Evolutionary conservation across 2,888 invertebrate species (phyloP), one percentile per base, ranked within the genome.

Genomic region (Rhagonycha fulva): DNA sequence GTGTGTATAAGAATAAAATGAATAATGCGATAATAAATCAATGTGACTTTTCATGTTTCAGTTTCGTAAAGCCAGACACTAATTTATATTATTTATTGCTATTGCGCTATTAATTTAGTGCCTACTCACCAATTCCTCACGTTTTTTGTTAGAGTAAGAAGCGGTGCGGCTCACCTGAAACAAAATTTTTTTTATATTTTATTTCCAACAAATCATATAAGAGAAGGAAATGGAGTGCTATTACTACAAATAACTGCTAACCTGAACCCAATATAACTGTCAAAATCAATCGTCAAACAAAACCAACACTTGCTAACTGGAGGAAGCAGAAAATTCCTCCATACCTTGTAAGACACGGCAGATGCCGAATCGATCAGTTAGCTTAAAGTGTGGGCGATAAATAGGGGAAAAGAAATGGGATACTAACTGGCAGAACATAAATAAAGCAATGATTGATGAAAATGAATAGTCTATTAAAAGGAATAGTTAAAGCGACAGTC

Each of bases 1-100:
- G 26, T 66, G 66, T 69, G 23, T 62, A 32, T 69, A 69, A 74
- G 68, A 66, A 66, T 62, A 63, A 71, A 75, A 75, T 75, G 75
- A 75, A 68, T 75, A 75, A 75, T 71, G 71, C 61, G 67, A 23
- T 71, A 47, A 77, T 79, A 79, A 79, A 79, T 79, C 77, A 74
- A 67, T 73, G 68, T 69, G 74, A 72, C 79, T 77, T 74, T 75
- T 78, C 75, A 71, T 73, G 75, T 79, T 79, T 79, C 75, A 84
- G 84, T 80, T 81, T 81, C 81, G 82, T 81, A 80, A 84, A 83
- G 80, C 81, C 78, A 76, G 76, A 79, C 81, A 81, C 83, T 84
- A 84, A 84, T 84, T 84, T 83, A 84, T 84, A 83, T 85, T 85
- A 85, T 85, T 85, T 85, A 85, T 85, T 84, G 81, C 83, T 78